These are phyloP conservation scores for Siniperca chuatsi DNA, from an alignment of 2,113 vertebrate species.

Conservation along the genomic window DNA sequence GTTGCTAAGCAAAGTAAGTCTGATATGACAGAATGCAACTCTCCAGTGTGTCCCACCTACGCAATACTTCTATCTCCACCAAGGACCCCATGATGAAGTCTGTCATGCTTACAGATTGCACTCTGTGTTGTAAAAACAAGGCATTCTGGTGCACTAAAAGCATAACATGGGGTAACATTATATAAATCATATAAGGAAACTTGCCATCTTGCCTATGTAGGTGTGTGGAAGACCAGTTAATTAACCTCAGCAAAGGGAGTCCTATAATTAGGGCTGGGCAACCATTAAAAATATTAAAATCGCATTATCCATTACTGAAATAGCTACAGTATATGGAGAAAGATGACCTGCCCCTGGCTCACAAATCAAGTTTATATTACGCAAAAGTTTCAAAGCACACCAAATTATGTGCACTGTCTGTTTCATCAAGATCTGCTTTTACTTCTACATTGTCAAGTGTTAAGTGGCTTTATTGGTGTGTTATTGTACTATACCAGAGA, in stretches of 20 bases:
- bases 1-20: conserved; percentile 77
- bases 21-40: conserved; percentile 60
- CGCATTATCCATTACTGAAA: conserved; percentile 22
- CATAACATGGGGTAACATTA: neutral
- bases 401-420: neutral
- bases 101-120: neutral
- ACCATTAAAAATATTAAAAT: conserved; percentile 37
- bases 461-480: neutral
- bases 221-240: conserved; percentile 49
- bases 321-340: conserved; percentile 18
- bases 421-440: conserved; percentile 3
- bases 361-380: conserved; percentile 28
- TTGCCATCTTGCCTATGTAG: neutral
- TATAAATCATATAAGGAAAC: neutral
- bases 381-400: conserved; percentile 6
- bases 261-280: conserved; percentile 34
- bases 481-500: too few species aligned
- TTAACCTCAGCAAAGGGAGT: conserved; percentile 57
- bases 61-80: conserved; percentile 29
- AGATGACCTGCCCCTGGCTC: neutral
- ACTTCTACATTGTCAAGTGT: neutral
- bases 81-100: conserved; percentile 33
- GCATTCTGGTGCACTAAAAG: neutral
- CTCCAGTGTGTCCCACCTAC: conserved; percentile 58
- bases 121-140: neutral